Conservation (phyloP, 1,140 invertebrate species). For the Temnothorax curvispinosus region DNA sequence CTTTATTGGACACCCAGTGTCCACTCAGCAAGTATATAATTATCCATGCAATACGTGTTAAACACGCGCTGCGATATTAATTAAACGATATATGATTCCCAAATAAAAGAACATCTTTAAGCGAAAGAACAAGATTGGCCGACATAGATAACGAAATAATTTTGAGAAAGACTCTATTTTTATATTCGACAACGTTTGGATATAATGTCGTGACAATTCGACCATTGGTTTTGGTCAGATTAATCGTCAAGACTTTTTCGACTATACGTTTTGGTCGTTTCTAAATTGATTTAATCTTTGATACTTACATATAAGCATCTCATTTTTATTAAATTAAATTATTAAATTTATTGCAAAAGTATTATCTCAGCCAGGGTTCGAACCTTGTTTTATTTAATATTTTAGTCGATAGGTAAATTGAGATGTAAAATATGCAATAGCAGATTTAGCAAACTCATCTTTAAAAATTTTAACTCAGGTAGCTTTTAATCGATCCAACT, state of each 20-base stretch:
- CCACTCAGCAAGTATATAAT: slow-evolving; percentile 17
- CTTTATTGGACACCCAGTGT: slow-evolving; percentile 14
- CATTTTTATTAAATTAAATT: too few species aligned
- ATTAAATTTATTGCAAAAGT: too few species aligned
- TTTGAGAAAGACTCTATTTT: neutral
- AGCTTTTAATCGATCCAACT: too few species aligned
- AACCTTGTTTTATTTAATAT: too few species aligned
- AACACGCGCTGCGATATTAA: neutral
- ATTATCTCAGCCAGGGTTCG: too few species aligned
- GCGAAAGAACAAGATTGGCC: neutral
- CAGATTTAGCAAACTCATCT: neutral
- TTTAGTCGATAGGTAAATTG: neutral
- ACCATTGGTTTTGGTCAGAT: too few species aligned
- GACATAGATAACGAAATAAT: neutral
- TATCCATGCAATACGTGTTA: slow-evolving; percentile 21
- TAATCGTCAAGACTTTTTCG: too few species aligned
- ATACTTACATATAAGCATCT: too few species aligned
- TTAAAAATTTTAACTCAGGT: neutral
- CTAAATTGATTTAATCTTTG: too few species aligned
- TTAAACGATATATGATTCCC: neutral
- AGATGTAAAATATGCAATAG: neutral
- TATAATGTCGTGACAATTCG: too few species aligned
- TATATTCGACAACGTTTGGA: too few species aligned
- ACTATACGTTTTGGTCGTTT: too few species aligned
- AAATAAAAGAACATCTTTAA: neutral